Conservation (phyloP, 2,888 invertebrate genomes). For the Euplagia quadripunctaria region DNA sequence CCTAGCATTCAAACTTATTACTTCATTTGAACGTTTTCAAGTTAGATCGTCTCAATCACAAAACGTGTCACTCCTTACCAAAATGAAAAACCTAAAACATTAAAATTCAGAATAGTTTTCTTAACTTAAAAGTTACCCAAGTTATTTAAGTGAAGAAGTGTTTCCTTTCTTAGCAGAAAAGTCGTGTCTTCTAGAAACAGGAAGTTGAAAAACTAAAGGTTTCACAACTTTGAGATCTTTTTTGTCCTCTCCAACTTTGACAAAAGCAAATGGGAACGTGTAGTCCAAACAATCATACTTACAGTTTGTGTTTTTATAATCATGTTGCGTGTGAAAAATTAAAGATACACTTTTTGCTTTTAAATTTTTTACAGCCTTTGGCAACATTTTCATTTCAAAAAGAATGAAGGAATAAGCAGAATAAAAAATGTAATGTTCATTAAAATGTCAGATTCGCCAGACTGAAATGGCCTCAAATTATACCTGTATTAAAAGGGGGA, state of each 20-base stretch:
- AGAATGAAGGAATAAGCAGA: too few relatives aligned
- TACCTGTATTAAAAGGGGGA: too few relatives aligned
- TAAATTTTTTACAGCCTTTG: too few relatives aligned
- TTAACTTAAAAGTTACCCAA: constrained; percentile 53
- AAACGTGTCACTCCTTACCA: constrained; percentile 13
- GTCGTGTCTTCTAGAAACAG: constrained; percentile 56
- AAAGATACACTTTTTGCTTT: background rate
- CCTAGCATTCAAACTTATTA: background rate
- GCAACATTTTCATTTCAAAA: too few relatives aligned
- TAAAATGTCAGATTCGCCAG: too few relatives aligned
- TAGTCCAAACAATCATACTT: constrained; percentile 33
- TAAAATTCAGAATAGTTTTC: constrained; percentile 52
- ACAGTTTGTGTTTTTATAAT: constrained; percentile 20
- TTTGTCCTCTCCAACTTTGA: constrained; percentile 47
- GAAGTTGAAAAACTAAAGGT: constrained; percentile 57
- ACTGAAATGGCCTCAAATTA: too few relatives aligned
- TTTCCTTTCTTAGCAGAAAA: constrained; percentile 56
- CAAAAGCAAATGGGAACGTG: constrained; percentile 37
- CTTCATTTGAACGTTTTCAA: constrained; percentile 2
- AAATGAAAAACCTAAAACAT: constrained; percentile 40
- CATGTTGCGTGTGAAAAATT: constrained; percentile 4
- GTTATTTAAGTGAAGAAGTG: constrained; percentile 58
- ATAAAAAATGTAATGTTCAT: too few relatives aligned
- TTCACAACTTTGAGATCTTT: constrained; percentile 50
- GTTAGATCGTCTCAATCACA: constrained; percentile 4